Evolutionary conservation across 2,113 vertebrate species (phyloP).

Genomic region (Tupaia chinensis): DNA sequence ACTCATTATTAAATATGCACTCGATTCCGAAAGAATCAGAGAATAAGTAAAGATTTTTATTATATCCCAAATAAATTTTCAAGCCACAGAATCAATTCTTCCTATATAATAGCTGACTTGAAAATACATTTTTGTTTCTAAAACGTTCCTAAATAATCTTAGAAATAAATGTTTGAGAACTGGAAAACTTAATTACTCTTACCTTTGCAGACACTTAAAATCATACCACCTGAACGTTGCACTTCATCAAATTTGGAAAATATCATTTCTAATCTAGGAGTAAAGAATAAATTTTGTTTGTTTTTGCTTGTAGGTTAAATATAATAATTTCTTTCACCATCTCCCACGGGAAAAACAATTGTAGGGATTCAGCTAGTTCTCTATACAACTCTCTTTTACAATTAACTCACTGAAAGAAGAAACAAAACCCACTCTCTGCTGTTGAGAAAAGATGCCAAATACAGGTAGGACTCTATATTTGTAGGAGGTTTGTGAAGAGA

Average conservation of each 20-base stretch:
- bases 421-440: neutral
- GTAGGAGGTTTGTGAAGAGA: neutral
- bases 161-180: conserved; percentile 54
- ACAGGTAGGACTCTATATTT: neutral
- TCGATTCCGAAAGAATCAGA: neutral
- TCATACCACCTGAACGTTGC: conserved; percentile 95
- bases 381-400: neutral
- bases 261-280: conserved; percentile 94
- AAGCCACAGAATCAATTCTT: conserved; percentile 41
- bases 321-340: conserved; percentile 51
- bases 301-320: conserved; percentile 44
- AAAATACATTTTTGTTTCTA: neutral
- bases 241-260: conserved; percentile 97
- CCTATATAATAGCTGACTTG: neutral
- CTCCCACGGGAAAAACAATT: conserved; percentile 37
- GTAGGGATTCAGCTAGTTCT: neutral
- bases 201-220: conserved; percentile 94
- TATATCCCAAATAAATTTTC: conserved; percentile 17
- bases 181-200: conserved; percentile 82
- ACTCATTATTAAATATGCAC: conserved; percentile 3
- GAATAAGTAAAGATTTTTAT: neutral
- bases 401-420: conserved; percentile 29
- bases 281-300: conserved; percentile 68
- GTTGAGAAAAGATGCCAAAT: neutral
- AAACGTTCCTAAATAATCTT: conserved; percentile 39